A percentile compares a stretch with the other conserved stretches of the same genome.
Conservation (phyloP, 2,797 vertebrate species). For the Acrocephalus scirpaceus region DNA sequence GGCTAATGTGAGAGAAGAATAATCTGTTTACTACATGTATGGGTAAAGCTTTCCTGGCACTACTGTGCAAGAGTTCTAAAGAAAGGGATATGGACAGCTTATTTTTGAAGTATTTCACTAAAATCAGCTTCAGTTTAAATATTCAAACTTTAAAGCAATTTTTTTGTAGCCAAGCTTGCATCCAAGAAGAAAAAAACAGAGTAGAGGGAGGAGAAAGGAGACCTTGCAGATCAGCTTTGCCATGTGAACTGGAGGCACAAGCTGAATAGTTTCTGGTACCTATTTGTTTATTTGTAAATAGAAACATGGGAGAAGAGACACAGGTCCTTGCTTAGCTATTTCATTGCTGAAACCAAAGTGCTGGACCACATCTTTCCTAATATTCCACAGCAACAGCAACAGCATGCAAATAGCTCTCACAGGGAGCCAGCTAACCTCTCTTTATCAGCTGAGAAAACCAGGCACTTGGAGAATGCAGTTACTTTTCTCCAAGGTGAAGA, state of each 20-base stretch:
- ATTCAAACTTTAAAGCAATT: background rate
- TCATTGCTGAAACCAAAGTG: background rate
- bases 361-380: background rate
- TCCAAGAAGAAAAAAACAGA: background rate
- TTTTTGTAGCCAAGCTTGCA: background rate
- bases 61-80: background rate
- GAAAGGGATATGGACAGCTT: background rate
- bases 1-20: background rate
- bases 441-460: background rate
- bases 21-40: background rate
- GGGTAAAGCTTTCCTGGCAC: background rate
- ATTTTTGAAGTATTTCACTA: background rate
- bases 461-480: background rate
- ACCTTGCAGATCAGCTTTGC: background rate
- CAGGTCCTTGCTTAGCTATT: background rate
- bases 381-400: background rate
- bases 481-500: constrained; percentile 15
- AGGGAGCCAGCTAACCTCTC: background rate
- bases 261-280: background rate
- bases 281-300: background rate
- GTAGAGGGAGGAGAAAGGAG: background rate
- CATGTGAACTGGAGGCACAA: background rate
- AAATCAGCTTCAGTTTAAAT: background rate
- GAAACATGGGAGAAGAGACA: background rate
- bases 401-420: background rate